Conservation (phyloP, 2,113 vertebrate species). For the Varanus salvator region DNA sequence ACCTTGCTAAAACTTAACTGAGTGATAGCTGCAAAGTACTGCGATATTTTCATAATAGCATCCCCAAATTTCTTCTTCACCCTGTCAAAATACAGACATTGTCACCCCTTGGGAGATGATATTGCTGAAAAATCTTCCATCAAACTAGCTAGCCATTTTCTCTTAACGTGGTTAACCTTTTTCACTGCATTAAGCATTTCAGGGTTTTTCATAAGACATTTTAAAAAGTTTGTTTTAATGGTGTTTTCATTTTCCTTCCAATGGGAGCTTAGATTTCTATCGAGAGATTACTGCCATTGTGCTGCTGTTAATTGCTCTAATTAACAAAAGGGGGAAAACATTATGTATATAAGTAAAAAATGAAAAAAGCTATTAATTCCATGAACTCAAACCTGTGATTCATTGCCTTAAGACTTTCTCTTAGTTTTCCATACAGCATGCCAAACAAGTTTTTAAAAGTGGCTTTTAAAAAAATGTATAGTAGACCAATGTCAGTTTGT, state of each 20-base stretch:
- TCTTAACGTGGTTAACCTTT: slow-evolving; percentile 44
- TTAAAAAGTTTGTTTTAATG: slow-evolving; percentile 67
- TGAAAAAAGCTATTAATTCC: slow-evolving; percentile 76
- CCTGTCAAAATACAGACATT: slow-evolving; percentile 28
- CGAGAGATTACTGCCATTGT: slow-evolving; percentile 71
- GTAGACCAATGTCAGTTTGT: slow-evolving; percentile 96
- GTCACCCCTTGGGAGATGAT: slow-evolving; percentile 32
- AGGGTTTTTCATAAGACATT: slow-evolving; percentile 67
- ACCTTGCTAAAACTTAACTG: neutral
- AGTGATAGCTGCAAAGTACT: slow-evolving; percentile 18
- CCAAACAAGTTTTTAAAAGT: slow-evolving; percentile 83
- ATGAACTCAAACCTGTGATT: slow-evolving; percentile 84
- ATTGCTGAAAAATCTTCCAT: slow-evolving; percentile 35
- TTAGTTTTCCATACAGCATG: slow-evolving; percentile 88
- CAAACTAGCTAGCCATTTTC: slow-evolving; percentile 47
- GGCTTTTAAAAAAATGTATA: slow-evolving; percentile 90
- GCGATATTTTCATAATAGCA: slow-evolving; percentile 13
- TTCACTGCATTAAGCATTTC: slow-evolving; percentile 53
- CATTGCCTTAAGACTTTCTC: slow-evolving; percentile 95
- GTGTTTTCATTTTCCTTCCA: slow-evolving; percentile 47
- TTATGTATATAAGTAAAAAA: slow-evolving; percentile 78
- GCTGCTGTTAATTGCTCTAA: slow-evolving; percentile 78
- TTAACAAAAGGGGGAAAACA: slow-evolving; percentile 76
- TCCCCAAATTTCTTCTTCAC: slow-evolving; percentile 15
- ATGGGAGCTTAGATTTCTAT: slow-evolving; percentile 73